Percentiles rank a stretch among this genome's conserved stretches.
Conservation (phyloP, 92 coral and sea anemone species). For the Nematostella vectensis region DNA sequence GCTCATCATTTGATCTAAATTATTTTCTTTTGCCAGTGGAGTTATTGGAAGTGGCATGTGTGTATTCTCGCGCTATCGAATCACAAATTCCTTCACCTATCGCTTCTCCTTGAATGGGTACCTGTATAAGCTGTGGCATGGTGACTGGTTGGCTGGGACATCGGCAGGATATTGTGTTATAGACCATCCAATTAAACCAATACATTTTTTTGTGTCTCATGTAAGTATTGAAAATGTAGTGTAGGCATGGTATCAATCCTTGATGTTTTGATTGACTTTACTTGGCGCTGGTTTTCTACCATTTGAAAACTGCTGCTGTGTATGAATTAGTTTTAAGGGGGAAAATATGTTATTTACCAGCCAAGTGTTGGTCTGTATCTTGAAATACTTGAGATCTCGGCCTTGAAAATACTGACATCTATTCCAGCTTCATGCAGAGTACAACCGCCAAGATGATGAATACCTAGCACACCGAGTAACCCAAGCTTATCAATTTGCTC, state of each 20-base stretch:
- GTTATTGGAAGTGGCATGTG: conserved; percentile 90
- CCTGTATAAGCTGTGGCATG: conserved; percentile 73
- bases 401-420: background rate
- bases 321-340: too few species aligned
- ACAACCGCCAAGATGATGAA: conserved; percentile 42
- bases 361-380: too few species aligned
- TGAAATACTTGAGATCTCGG: too few species aligned
- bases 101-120: conserved; percentile 86
- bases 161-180: conserved; percentile 77
- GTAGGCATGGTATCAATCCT: too few species aligned
- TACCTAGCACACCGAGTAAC: conserved; percentile 72
- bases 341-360: too few species aligned
- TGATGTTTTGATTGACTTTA: too few species aligned
- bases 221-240: too few species aligned
- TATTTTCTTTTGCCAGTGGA: conserved; percentile 41
- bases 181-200: conserved; percentile 72
- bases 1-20: too few species aligned
- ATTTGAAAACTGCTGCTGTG: too few species aligned
- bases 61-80: conserved; percentile 84
- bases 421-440: conserved; percentile 79
- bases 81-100: conserved; percentile 67
- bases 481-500: conserved; percentile 83
- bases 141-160: conserved; percentile 98
- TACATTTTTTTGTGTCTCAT: conserved; percentile 85
- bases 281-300: too few species aligned